Base-by-base conservation (phyloP, 1,140 invertebrate species). In the Cherax destructor region DNA sequence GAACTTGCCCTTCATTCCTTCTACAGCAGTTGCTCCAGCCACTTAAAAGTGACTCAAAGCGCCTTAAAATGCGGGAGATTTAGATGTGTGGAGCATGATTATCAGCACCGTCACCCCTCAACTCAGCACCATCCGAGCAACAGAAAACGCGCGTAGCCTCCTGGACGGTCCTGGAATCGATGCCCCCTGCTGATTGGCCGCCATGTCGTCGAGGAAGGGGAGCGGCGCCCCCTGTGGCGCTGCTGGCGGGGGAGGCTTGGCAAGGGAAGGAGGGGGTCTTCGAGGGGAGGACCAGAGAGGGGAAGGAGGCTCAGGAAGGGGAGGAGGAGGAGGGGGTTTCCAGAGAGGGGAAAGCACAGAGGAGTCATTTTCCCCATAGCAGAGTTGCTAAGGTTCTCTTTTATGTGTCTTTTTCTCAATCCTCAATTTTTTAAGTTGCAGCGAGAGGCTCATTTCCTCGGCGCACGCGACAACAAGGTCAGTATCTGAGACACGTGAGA, bases 141-240 rank as follows among this genome's bases (percentile, higher is more conserved):
- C 83, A 86, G 83, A 86, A 86, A 86, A 86, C 83, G 83, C 65
- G 65, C 83, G 6, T 72, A 74, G 83, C 47, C 86, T 88, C 79
- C 83, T 90, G 79, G 87, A 89, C 87, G 61, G 65, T 83, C 87
- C 79, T 89, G 88, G 88, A 90, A 90, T 90, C 88, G 88, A 90
- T 90, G 88, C 88, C 88, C 88, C 88, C 88, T 78, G 88, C 81
- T 90, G 88, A 90, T 90, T 90, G 88, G 88, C 88, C 81, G 88
- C 88, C 76, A 77, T 90, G 88, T 90, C 81, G 88, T 84, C 88
- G 88, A 77, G 88, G 88, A 90, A 84, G 88, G 88, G 88, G 88
- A 90, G 81, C 88, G 83, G 81, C 88, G 81, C 88, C 88, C 88
- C 88, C 88, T 83, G 81, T 21, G n/a, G 88, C 21, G 88, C 72